These are phyloP conservation scores for Austrofundulus limnaeus DNA, from an alignment of 2,113 vertebrate species.

Conservation along the genomic window DNA sequence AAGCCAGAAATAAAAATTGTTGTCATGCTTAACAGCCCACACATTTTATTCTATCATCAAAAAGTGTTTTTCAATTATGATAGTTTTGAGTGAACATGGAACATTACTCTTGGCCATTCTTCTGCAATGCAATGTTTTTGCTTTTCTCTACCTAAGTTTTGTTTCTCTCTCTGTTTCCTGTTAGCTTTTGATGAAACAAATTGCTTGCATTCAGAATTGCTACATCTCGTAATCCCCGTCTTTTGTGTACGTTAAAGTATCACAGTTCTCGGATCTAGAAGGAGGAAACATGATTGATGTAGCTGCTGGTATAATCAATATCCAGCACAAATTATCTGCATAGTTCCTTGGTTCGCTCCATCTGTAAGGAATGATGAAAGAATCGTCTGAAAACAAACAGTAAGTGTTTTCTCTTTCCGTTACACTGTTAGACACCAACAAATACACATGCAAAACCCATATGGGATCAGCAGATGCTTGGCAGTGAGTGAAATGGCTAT, in stretches of 20 bases:
- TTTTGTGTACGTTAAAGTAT: conserved; percentile 30
- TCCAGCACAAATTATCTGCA: conserved; percentile 57
- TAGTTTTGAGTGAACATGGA: conserved; percentile 28
- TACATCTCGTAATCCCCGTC: conserved; percentile 23
- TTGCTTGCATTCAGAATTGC: neutral
- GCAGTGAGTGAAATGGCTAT: conserved; percentile 65
- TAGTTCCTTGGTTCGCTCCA: conserved; percentile 45
- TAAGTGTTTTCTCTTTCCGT: conserved; percentile 36
- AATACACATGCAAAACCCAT: conserved; percentile 62
- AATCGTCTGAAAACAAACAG: conserved; percentile 57
- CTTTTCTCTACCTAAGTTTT: neutral
- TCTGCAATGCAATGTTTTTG: conserved; percentile 9
- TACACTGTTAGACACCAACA: conserved; percentile 41
- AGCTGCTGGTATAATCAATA: conserved; percentile 64
- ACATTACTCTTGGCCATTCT: conserved; percentile 28
- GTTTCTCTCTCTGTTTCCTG: neutral
- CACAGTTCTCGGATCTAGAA: conserved; percentile 22
- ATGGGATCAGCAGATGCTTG: conserved; percentile 76
- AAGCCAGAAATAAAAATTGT: conserved; percentile 23
- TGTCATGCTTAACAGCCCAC: conserved; percentile 36
- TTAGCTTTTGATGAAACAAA: conserved; percentile 18
- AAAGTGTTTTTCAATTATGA: conserved; percentile 22
- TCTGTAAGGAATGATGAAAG: conserved; percentile 66
- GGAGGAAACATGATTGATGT: conserved; percentile 56
- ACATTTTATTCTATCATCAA: conserved; percentile 8